Percentiles rank a stretch among this genome's conserved stretches.
Evolutionary conservation across 2,113 vertebrate species (phyloP).

Genomic region (Dasyurus viverrinus): DNA sequence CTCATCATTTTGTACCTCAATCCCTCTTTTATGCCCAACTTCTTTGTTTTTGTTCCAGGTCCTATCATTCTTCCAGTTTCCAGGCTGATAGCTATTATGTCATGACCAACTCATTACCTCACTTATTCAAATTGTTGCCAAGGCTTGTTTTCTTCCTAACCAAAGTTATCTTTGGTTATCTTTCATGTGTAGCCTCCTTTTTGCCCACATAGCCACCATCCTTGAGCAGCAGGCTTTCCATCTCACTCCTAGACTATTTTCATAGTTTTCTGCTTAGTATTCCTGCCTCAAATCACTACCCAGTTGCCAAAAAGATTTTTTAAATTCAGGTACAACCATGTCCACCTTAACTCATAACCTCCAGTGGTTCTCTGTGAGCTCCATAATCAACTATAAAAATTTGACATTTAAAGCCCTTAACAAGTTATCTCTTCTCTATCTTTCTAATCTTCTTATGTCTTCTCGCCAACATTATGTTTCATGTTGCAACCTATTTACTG

Average conservation of each 20-base stretch:
- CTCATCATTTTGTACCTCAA: not conserved
- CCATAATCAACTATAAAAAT: not conserved
- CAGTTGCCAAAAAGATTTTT: not conserved
- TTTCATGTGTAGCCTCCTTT: not conserved
- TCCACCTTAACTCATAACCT: not conserved
- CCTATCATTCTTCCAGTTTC: not conserved
- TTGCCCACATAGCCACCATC: too few species aligned
- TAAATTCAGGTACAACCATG: not conserved
- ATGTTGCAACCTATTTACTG: not conserved
- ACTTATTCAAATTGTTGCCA: not conserved
- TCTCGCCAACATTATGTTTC: too few species aligned
- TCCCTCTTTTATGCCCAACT: not conserved
- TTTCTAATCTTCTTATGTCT: not conserved
- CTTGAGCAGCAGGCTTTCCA: too few species aligned
- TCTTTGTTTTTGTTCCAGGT: not conserved
- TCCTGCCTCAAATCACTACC: not conserved
- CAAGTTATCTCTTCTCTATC: not conserved
- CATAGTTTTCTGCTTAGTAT: not conserved
- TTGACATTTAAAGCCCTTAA: not conserved
- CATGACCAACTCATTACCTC: not conserved
- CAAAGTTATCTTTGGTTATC: not conserved
- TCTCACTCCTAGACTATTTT: not conserved
- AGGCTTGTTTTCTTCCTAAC: not conserved
- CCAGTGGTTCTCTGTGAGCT: not conserved
- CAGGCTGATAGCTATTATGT: not conserved